Base-by-base conservation (phyloP, 2,113 vertebrate species). In the Chaetodon trifascialis region DNA sequence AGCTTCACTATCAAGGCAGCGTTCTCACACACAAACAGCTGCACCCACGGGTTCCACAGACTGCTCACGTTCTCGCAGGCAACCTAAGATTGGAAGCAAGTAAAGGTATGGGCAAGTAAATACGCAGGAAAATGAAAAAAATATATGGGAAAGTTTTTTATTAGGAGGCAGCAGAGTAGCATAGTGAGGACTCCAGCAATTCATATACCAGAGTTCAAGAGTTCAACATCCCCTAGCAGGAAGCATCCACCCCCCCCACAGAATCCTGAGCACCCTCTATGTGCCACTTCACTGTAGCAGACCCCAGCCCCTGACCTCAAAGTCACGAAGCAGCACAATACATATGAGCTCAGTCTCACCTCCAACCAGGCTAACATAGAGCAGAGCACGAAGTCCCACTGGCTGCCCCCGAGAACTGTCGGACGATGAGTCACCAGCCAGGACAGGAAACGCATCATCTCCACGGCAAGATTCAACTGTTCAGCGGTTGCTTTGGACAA, bases 321-420 rank as follows among this genome's bases (percentile, higher is more conserved):
- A 74, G 59, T 25, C 21, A 40, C 10, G 58, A 34, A 74, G 46
- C 64, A 17, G 17, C 25, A 52, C 5, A 46, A 17, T 15, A 12
- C 12, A 1, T 51, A 30, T 21, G 16, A 36, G 42, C 40, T n/a
- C 4, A 11, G 42, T 72, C 85, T 95, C 92, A 99, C 98, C 96
- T 99, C 97, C 86, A 99, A 82, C 98, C 98, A 99, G 30, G 97
- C 95, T 84, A 99, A 87, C 97, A 97, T 97, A 38, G 97, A 97
- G 85, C 98, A 99, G 93, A 99, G 95, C 82, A 99, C 76, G 49
- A 99, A 99, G 90, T 99, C 98, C 98, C 98, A 99, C 60, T 99
- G 98, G 0, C 63, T 91, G 74, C 94, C 94, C 0, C 91, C 83
- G 58, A 99, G 91, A 64, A 96, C 88, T 47, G 88, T 78, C 0